A percentile compares a stretch with the other conserved stretches of the same genome.
These are phyloP conservation scores for Rhopalosiphum nymphaeae DNA, from an alignment of 2,888 invertebrate species.

Conservation along the genomic window DNA sequence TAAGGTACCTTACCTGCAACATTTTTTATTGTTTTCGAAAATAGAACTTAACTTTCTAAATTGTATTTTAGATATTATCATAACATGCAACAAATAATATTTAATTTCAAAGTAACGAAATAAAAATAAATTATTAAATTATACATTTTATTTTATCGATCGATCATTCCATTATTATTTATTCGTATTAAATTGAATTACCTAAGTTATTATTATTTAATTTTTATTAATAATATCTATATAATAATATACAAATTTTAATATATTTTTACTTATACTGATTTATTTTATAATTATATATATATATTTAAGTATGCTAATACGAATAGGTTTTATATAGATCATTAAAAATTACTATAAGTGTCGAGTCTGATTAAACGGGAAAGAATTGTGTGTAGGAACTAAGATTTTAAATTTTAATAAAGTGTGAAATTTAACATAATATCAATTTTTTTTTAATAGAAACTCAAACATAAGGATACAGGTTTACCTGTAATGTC, in stretches of 20 bases:
- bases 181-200: neutral
- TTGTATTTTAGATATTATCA: neutral
- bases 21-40: neutral
- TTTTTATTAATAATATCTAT: neutral
- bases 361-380: neutral
- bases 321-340: neutral
- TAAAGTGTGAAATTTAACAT: neutral
- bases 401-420: neutral
- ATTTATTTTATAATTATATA: neutral
- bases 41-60: neutral
- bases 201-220: neutral
- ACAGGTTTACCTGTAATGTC: neutral
- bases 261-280: neutral
- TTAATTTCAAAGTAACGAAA: neutral
- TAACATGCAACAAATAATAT: neutral
- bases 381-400: neutral
- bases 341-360: neutral
- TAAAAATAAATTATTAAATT: neutral
- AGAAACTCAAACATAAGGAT: neutral
- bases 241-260: neutral
- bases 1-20: neutral
- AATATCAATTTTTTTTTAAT: neutral
- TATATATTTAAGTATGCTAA: neutral
- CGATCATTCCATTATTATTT: neutral
- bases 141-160: neutral